phyloP scores from a whole-genome alignment of 2,113 vertebrate genomes.

The Channa maculata region DNA sequence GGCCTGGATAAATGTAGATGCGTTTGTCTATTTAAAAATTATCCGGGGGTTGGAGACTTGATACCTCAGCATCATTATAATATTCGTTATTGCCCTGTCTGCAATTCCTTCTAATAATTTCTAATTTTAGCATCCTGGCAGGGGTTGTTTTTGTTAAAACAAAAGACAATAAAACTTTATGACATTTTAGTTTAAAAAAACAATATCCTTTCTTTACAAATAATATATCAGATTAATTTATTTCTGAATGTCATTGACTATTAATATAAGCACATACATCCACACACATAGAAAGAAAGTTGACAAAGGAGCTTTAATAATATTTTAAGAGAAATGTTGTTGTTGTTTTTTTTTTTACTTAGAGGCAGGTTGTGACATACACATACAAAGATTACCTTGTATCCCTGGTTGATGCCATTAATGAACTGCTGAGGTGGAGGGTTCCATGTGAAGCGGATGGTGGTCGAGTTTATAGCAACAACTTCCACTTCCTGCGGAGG shows the following conservation, averaged over 20 bases:
- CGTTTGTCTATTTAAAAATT: neutral
- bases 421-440: conserved; percentile 96
- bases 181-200: too few relatives aligned
- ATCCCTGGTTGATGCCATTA: conserved; percentile 97
- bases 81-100: too few relatives aligned
- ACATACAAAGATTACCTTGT: conserved; percentile 86
- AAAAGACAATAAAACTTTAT: too few relatives aligned
- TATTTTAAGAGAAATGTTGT: too few relatives aligned
- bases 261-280: too few relatives aligned
- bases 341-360: too few relatives aligned
- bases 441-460: conserved; percentile 92
- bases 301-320: neutral
- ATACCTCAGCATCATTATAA: neutral
- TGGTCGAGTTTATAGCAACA: conserved; percentile 91
- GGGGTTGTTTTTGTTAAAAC: neutral
- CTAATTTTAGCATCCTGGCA: neutral
- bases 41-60: neutral
- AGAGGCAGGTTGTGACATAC: neutral
- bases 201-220: too few relatives aligned
- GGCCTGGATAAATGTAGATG: neutral
- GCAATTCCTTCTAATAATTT: too few relatives aligned
- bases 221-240: too few relatives aligned
- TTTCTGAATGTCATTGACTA: too few relatives aligned
- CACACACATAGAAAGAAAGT: too few relatives aligned
- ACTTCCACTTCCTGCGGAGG: conserved; percentile 92